Base-by-base conservation (phyloP, 2,888 invertebrate species). In the Drosophila aldrichi region DNA sequence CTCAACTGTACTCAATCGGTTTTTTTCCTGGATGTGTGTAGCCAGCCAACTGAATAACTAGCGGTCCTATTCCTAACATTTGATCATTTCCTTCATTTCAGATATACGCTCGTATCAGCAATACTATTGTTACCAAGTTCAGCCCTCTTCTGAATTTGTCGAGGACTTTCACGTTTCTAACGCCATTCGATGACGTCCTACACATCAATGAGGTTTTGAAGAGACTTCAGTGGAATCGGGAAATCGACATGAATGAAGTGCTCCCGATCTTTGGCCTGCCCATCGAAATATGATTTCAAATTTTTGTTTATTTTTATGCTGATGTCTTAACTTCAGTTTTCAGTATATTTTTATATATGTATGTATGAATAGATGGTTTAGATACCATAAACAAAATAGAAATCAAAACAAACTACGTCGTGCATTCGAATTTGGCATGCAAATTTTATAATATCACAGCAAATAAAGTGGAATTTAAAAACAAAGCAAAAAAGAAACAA, bases 401-500 rank as follows among this genome's bases (percentile, higher is more conserved):
- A 36, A 55, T 55, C 49, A 57, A 66, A 61, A 55, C 38, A 61
- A 75, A 60, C 66, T 69, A 60, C 63, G 65, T 38, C 62, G 67
- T 63, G 41, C 46, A 34, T 46, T 25, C 54, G 12, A 63, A 75
- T 60, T 67, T 57, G 32, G 8, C n/a, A 72, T 78, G 75, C 69
- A 70, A 78, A 78, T 78, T 66, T 57, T 12, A 3, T 38, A 16
- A 29, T 36, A 55, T 48, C 46, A 46, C 32, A 60, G 46, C 43
- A 57, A 70, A 70, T 38, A 49, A 75, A 71, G 38, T 61, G 51
- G 38, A 66, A 69, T 71, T 29, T 54, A 20, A 25, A 63, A 65
- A 43, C 44, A 71, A 74, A 38, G 10, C 63, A 14, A 60, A 36
- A 38, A 38, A 16, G 5, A 36, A 36, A 12, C 10, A 14, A 6